Base-by-base conservation (phyloP, 2,113 vertebrate species). In the Apodemus speciosus region DNA sequence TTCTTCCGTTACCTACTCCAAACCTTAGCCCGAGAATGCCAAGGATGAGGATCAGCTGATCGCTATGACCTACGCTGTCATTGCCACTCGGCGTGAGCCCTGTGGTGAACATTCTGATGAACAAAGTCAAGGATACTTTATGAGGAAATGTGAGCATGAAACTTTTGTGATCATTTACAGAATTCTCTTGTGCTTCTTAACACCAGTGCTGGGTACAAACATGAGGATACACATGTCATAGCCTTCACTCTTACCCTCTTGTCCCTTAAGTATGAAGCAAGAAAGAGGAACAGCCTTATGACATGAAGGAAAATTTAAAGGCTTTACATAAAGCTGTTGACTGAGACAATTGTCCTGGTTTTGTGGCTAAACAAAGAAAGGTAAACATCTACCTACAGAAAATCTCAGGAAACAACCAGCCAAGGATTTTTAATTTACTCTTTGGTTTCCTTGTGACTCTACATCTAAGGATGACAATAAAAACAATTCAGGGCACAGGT, bases 61-160 rank as follows among this genome's bases (percentile, higher is more conserved):
- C 25, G 92, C 93, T 0, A 88, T 95, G 32, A 85, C 89, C 46
- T 94, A 93, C n/a, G 90, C 92, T 0, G 68, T 94, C 72, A 88
- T 38, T 87, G 40, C 94, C 62, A 1, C 88, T 56, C 0, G 10
- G 96, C 1, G 23, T 93, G 27, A 97, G 96, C 38, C 80, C 85
- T 2, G 83, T 92, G 35, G 88, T 92, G 2, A 93, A 92, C 23
- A 95, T 81, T 18, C 56, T 96, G 72, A 90, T 92, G 73, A 96
- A 90, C 56, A 95, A 96, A 11, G 49, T 92, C 72, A 95, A 86
- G 25, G 68, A 95, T 21, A 73, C 90, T 83, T 32, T 95, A n/a
- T 38, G 15, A 27, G 73, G 77, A 58, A 43, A 23, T 35, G 1
- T 30, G 2, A 64, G 69, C 40, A 68, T 16, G 53, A 94, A 93